Percentiles rank a stretch among this genome's conserved stretches.
These are phyloP conservation scores for Noctua comes DNA, from an alignment of 2,888 invertebrate genomes.

Conservation along the genomic window DNA sequence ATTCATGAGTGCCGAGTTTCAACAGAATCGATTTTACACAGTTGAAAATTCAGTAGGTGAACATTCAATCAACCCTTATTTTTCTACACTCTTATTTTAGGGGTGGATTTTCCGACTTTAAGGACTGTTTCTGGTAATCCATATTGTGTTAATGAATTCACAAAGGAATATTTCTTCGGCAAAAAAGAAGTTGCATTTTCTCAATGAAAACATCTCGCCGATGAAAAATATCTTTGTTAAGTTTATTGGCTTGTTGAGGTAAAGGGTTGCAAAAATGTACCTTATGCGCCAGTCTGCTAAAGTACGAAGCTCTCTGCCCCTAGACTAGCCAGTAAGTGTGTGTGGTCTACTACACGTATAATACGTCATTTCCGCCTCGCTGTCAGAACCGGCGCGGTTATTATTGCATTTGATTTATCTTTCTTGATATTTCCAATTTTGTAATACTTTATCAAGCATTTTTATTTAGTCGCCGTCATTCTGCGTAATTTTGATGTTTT, in stretches of 20 bases:
- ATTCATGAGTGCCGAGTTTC: background rate
- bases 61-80: background rate
- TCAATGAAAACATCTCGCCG: background rate
- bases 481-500: no score
- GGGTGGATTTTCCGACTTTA: background rate
- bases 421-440: background rate
- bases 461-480: background rate
- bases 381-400: background rate
- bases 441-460: background rate
- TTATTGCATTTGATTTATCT: background rate
- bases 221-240: background rate
- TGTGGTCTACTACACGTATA: background rate
- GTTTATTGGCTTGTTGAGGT: background rate
- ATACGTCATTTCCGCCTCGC: background rate
- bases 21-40: background rate
- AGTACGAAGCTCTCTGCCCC: background rate
- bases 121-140: background rate
- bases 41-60: background rate
- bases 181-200: background rate
- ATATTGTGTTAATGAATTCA: background rate
- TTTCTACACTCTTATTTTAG: background rate
- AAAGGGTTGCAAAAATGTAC: background rate
- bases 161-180: background rate
- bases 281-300: background rate
- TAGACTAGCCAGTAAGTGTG: background rate